phyloP scores from a whole-genome alignment of 2,113 vertebrate genomes.

The Apodemus speciosus region DNA sequence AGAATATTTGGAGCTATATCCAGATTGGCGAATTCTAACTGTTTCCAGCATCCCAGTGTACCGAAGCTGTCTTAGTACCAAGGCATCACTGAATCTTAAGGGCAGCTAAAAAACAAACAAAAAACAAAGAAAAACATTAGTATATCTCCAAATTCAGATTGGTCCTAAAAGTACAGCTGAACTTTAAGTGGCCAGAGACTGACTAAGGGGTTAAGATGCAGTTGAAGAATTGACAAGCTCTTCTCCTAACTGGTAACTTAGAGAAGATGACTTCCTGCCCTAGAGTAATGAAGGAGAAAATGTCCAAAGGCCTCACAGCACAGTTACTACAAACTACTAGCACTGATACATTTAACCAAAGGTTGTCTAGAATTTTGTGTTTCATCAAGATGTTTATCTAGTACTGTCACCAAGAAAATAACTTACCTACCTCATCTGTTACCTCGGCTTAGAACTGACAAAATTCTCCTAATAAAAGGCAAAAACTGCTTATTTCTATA shows the following conservation, averaged over 20 bases:
- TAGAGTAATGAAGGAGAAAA: background rate
- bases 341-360: slow-evolving; percentile 14
- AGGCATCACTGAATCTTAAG: slow-evolving; percentile 91
- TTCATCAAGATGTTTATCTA: slow-evolving; percentile 6
- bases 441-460: slow-evolving; percentile 38
- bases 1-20: slow-evolving; percentile 96
- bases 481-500: slow-evolving; percentile 28
- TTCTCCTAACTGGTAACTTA: background rate
- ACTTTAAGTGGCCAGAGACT: background rate
- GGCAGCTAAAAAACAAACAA: slow-evolving; percentile 88
- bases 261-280: slow-evolving; percentile 6
- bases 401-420: slow-evolving; percentile 48
- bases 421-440: background rate
- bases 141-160: slow-evolving; percentile 11
- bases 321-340: slow-evolving; percentile 33
- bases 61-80: slow-evolving; percentile 97
- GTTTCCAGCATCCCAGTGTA: slow-evolving; percentile 99
- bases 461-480: background rate
- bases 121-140: slow-evolving; percentile 44
- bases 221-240: background rate
- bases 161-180: slow-evolving; percentile 19
- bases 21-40: slow-evolving; percentile 95
- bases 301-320: background rate
- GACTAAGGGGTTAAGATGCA: background rate
- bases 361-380: slow-evolving; percentile 4